These are phyloP conservation scores for Phasia obesa DNA, from an alignment of 2,888 invertebrate species.

Conservation along the genomic window DNA sequence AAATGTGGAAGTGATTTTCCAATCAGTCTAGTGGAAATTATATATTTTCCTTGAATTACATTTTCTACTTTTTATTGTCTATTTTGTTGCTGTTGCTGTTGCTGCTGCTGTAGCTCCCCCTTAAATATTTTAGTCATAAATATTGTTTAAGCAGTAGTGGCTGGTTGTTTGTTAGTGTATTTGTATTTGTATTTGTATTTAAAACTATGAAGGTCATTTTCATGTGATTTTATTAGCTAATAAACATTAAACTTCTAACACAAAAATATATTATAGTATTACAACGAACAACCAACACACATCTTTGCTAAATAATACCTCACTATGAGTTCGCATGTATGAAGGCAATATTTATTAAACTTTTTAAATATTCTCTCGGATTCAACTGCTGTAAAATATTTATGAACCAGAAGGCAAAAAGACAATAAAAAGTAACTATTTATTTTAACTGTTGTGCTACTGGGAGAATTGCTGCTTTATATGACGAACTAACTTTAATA, in stretches of 20 bases:
- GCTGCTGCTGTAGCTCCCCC: neutral
- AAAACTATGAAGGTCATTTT: constrained; percentile 64
- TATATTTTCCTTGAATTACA: constrained; percentile 53
- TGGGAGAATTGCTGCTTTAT: too few relatives aligned
- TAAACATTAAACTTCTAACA: constrained; percentile 54
- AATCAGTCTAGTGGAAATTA: constrained; percentile 73
- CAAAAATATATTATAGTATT: neutral
- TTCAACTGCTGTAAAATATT: neutral
- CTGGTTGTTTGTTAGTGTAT: neutral
- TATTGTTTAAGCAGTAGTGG: neutral
- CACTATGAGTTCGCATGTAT: neutral
- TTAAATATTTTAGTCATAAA: constrained; percentile 5
- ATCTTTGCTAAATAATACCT: too few relatives aligned
- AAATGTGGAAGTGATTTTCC: constrained; percentile 72
- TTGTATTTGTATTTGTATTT: constrained; percentile 25
- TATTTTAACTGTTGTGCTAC: neutral
- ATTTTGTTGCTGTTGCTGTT: constrained; percentile 9
- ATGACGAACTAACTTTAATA: too few relatives aligned
- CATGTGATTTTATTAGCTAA: constrained; percentile 65
- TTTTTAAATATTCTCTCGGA: neutral
- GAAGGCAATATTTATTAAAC: neutral
- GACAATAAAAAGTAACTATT: constrained; percentile 20
- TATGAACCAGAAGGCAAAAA: neutral
- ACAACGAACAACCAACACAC: too few relatives aligned
- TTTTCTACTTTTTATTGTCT: constrained; percentile 21